Evolutionary conservation across 2,797 vertebrate species (phyloP), one percentile per base, ranked within the genome.

Genomic region (Chelonia mydas): DNA sequence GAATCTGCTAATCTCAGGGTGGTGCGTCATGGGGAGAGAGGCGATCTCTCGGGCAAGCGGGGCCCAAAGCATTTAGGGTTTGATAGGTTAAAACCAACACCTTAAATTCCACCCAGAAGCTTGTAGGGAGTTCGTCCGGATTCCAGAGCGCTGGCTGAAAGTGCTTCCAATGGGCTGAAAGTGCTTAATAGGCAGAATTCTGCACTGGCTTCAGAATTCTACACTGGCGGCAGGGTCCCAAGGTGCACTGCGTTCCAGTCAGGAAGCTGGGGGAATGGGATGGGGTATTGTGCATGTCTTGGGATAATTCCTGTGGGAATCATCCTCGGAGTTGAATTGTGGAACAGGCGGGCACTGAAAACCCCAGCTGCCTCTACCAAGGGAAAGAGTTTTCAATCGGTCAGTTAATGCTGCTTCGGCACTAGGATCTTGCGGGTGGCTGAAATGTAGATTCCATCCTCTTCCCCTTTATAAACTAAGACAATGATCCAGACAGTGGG

Each of bases 401-500:
- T 49, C 27, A 49, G 27, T 49, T 49, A 88, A 68, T 1, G 1
- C 79, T 92, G 78, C 51, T 68, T 93, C 81, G 80, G 86, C 83
- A 59, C 0, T 23, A 77, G 76, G 45, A 41, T 93, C 41, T 3
- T 41, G 83, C 88, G 72, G 85, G 59, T 1, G 51, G 89, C 87
- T 96, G 95, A 92, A 95, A 96, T 21, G 0, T 57, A 53, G 17
- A 80, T 37, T 74, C 2, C 53, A 0, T 90, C 88, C 68, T 54
- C 86, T 95, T 86, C 82, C 89, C 65, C 84, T 96, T 94, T 96
- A 95, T 95, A 84, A 37, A 3, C 0, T 0, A 45, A 72, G 89
- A 97, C 90, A 96, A 97, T 97, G 96, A 68, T 45, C 0, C 19
- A 93, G 83, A 50, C 84, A 94, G 93, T 83, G 59, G 95, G 91